Evolutionary conservation across 2,113 vertebrate species (phyloP), one percentile per base, ranked within the genome.

Genomic region (Turnix velox): DNA sequence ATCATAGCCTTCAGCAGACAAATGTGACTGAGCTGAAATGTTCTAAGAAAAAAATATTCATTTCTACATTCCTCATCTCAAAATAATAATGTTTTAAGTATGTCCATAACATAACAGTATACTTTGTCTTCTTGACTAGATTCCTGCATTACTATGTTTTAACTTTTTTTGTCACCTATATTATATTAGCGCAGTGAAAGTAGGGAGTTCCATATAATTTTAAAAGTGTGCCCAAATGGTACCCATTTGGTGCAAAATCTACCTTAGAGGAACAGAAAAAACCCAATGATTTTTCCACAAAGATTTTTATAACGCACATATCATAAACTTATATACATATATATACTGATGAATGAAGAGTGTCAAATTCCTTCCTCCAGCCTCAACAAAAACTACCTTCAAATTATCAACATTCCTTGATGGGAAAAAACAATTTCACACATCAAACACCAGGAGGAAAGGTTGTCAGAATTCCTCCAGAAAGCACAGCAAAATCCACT

Each of bases 291-390:
- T 33, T 33, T 33, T 59, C 55, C 28, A 52, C 43, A 77, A 83
- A 27, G 84, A 57, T 68, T 59, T 85, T 23, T 35, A 52, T 4
- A 84, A n/a, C 28, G 88, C 9, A 31, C 42, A 25, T 33, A 72
- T 59, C 43, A 71, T 37, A 73, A 72, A 54, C 15, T 25, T 12
- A 40, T 16, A 18, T 28, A 20, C 28, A 30, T 39, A 24, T 37
- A 17, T 11, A 59, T 82, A 57, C 7, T 59, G 16, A 55, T 75
- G 48, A 88, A 52, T 45, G 61, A 92, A 51, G 39, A 92, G 25
- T n/a, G 55, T 82, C 73, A 93, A 95, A 91, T 93, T 88, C 31
- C 12, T 87, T 69, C 88, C 92, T 94, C 73, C 7, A 45, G 52
- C 31, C 77, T 88, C 69, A 84, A 93, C 43, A 93, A 80, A 73